A percentile compares a stretch with the other conserved stretches of the same genome.
Conservation (phyloP, 2,888 invertebrate species). For the Toxonevra muliebris region DNA sequence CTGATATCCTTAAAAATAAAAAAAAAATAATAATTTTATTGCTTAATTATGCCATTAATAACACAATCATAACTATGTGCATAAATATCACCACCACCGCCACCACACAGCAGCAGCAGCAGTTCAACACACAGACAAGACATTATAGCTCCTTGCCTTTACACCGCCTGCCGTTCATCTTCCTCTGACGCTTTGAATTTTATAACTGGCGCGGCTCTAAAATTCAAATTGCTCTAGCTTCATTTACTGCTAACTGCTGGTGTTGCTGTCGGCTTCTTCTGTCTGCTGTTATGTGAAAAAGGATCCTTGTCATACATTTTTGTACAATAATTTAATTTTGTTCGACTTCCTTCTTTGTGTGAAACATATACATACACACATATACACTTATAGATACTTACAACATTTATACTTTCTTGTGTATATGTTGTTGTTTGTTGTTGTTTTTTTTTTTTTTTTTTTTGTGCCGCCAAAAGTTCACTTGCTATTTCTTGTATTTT, state of each 20-base stretch:
- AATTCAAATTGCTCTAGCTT: no score
- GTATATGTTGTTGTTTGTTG: constrained; percentile 42
- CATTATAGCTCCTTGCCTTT: background rate
- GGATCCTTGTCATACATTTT: background rate
- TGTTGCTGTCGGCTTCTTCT: no score
- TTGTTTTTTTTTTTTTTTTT: constrained; percentile 39
- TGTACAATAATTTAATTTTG: constrained; percentile 54
- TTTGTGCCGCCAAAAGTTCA: no score
- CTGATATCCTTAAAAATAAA: constrained; percentile 15
- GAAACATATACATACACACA: no score
- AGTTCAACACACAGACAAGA: background rate
- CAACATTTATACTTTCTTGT: no score
- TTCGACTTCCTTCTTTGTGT: constrained; percentile 22
- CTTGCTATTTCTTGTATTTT: no score
- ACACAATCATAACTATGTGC: constrained; percentile 1
- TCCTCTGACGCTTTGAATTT: no score
- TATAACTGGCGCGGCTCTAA: no score
- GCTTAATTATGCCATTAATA: constrained; percentile 56
- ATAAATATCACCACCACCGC: no score
- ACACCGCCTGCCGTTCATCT: background rate
- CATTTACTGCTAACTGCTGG: no score
- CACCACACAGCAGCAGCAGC: background rate
- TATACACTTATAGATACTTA: constrained; percentile 32
- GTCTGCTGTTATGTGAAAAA: no score
- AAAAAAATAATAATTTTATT: constrained; percentile 37